Evolutionary conservation across 2,888 invertebrate species (phyloP).

Genomic region (Lasioglossum morio): DNA sequence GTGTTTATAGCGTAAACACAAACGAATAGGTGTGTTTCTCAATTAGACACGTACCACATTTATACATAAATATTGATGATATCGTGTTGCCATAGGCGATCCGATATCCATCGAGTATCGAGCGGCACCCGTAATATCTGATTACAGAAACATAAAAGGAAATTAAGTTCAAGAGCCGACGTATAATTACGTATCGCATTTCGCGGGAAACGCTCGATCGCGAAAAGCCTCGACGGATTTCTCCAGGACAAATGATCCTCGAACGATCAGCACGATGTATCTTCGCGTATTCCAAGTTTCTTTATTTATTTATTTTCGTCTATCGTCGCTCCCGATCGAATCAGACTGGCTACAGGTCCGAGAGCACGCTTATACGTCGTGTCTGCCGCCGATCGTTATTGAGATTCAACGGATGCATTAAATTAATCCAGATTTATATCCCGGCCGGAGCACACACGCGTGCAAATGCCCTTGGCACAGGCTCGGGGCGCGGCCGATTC

Average conservation of each 20-base stretch:
- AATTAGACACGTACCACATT: neutral
- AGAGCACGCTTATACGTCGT: constrained; percentile 60
- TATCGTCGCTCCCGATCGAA: constrained; percentile 25
- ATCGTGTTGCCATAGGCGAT: neutral
- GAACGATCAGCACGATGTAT: constrained; percentile 8
- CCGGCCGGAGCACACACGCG: constrained; percentile 14
- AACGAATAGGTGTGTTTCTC: neutral
- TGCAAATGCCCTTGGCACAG: neutral
- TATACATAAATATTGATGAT: neutral
- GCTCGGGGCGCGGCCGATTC: constrained; percentile 53
- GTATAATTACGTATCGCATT: neutral
- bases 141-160: constrained; percentile 7
- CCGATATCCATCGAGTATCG: neutral
- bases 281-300: neutral
- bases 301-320: constrained; percentile 15
- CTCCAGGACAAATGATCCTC: neutral
- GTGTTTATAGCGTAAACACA: no score
- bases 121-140: neutral
- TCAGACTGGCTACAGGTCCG: neutral
- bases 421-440: constrained; percentile 82
- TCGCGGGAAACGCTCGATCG: neutral
- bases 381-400: constrained; percentile 73
- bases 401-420: constrained; percentile 75
- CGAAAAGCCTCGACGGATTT: neutral
- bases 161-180: neutral